These are phyloP conservation scores for Calliscelio sp. DNA, from an alignment of 2,888 invertebrate genomes.

Conservation along the genomic window DNA sequence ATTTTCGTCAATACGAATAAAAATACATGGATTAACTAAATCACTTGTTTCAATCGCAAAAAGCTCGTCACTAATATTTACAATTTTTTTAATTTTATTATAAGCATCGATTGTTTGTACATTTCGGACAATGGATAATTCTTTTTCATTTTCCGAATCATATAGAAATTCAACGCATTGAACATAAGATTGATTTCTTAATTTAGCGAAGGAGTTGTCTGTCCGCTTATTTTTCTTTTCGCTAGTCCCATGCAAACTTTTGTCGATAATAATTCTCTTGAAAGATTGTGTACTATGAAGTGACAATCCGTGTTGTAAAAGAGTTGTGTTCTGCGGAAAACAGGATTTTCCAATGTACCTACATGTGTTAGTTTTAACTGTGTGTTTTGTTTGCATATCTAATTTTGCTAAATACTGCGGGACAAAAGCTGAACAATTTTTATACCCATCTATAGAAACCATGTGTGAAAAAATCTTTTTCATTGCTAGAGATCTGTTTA, in stretches of 20 bases:
- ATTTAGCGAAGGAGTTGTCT: constrained; percentile 11
- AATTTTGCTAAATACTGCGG: neutral
- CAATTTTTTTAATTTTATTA: neutral
- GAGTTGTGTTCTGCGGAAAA: neutral
- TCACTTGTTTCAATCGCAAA: neutral
- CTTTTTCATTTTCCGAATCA: neutral
- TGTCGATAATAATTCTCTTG: constrained; percentile 10
- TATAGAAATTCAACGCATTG: constrained; percentile 7
- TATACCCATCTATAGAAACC: neutral
- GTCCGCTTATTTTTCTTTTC: neutral
- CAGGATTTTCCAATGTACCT: neutral
- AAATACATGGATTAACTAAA: neutral
- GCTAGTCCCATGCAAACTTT: neutral
- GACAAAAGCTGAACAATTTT: neutral
- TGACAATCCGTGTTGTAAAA: neutral
- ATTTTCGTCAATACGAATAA: neutral
- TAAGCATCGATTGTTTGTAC: neutral
- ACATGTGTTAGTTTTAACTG: neutral
- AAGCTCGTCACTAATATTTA: neutral
- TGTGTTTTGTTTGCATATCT: neutral
- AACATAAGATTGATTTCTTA: neutral
- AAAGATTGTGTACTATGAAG: neutral
- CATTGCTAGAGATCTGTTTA: constrained; percentile 3
- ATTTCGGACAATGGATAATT: neutral
- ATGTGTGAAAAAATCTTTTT: neutral